These are phyloP conservation scores for Tenthredo notha DNA, from an alignment of 2,888 invertebrate species.

Conservation along the genomic window DNA sequence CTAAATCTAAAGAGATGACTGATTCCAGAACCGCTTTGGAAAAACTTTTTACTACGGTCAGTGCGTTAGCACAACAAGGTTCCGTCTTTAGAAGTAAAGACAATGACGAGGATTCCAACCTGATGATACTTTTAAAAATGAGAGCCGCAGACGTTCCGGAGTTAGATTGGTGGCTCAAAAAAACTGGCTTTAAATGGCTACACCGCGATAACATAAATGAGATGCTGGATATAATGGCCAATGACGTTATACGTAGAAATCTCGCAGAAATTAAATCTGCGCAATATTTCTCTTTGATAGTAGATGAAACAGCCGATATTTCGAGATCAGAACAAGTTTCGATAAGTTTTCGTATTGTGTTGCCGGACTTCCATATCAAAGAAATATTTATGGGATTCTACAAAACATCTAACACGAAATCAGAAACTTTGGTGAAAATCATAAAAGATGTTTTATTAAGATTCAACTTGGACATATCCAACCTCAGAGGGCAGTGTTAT, in stretches of 20 bases:
- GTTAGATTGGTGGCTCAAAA: slow-evolving; percentile 24
- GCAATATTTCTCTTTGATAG: slow-evolving; percentile 12
- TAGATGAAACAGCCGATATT: neutral
- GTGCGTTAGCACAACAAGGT: slow-evolving; percentile 24
- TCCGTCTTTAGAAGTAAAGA: neutral
- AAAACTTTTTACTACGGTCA: slow-evolving; percentile 31
- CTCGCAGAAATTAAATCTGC: slow-evolving; percentile 5
- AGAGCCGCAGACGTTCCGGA: slow-evolving; percentile 46
- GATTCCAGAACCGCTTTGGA: slow-evolving; percentile 33
- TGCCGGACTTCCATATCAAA: no score
- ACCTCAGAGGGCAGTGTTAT: slow-evolving; percentile 42
- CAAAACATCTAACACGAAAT: no score
- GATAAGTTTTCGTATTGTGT: no score
- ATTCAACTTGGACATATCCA: slow-evolving; percentile 27
- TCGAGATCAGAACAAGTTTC: neutral
- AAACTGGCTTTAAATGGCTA: no score
- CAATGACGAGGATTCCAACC: neutral
- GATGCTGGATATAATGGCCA: slow-evolving; percentile 28
- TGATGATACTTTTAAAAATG: slow-evolving; percentile 25
- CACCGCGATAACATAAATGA: slow-evolving; percentile 33
- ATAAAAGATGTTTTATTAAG: slow-evolving; percentile 47
- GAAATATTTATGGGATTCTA: no score
- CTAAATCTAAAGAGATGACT: slow-evolving; percentile 22
- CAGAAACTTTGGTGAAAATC: slow-evolving; percentile 9
- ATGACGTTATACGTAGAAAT: neutral